Evolutionary conservation across 2,888 invertebrate genomes (phyloP), one percentile per base, ranked within the genome.

Genomic region (Pseudococcus longispinus): DNA sequence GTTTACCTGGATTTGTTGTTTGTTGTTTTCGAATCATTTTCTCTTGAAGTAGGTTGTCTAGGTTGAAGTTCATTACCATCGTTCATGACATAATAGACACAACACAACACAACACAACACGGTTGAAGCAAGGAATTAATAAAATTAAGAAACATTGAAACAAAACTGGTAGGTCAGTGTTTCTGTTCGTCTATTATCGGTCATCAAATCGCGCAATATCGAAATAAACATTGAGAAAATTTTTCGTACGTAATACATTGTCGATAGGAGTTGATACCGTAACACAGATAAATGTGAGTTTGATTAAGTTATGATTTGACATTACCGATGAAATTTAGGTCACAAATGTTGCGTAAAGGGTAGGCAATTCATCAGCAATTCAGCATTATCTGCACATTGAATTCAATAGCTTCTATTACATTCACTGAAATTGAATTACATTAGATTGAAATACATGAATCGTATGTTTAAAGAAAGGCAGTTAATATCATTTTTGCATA

Each of bases 241-340:
- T 70, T 29, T 26, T 70, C 18, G 1, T 18, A 70, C 70, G 70
- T 70, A 70, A 70, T 70, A 70, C 70, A 70, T 70, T 29, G 70
- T 70, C 18, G 29, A 70, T 70, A 29, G 70, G 1, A 29, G 29
- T 29, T 29, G 70, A 29, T 29, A 70, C 70, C 13, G 29, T 70
- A 70, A 70, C 29, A 70, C 29, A 70, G 29, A 70, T 70, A 29
- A 70, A 70, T 29, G 15, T 70, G 29, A 29, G 18, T 70, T 70
- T 29, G 29, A 70, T 70, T 70, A 70, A 70, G 32, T 29, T 70
- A 70, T 29, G 70, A 29, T 26, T 70, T 70, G 70, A 70, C 70
- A 29, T 70, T 70, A 29, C 8, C 11, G 29, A 29, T 70, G 70
- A 29, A 29, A 70, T 29, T 29, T 70, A 70, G 70, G 70, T 70